Evolutionary conservation across 2,888 invertebrate species (phyloP).

Genomic region (Pasiphila rectangulata): DNA sequence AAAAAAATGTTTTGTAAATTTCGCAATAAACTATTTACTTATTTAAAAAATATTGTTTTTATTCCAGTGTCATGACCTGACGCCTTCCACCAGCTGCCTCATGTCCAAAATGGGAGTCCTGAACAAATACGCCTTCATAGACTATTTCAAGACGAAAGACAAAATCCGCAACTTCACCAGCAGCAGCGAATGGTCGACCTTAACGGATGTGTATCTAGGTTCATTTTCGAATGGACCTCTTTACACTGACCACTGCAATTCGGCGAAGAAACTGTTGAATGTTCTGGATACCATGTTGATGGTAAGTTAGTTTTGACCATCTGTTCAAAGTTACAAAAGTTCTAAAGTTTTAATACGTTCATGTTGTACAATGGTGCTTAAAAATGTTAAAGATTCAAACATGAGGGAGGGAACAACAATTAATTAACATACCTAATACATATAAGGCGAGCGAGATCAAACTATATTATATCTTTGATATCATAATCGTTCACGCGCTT

Average conservation of each 20-base stretch:
- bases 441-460: too few species aligned
- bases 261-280: constrained; percentile 62
- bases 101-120: constrained; percentile 60
- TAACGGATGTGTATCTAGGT: constrained; percentile 44
- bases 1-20: too few species aligned
- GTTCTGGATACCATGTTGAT: constrained; percentile 63
- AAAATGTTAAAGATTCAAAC: too few species aligned
- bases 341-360: too few species aligned
- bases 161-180: constrained; percentile 46
- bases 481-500: too few species aligned
- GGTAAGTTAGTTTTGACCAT: too few species aligned
- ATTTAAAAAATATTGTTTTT: background rate
- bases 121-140: constrained; percentile 65
- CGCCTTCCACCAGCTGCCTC: constrained; percentile 54
- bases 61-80: constrained; percentile 57
- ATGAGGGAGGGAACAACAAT: too few species aligned
- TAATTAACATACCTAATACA: too few species aligned
- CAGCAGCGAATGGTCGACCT: constrained; percentile 41
- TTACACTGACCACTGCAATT: constrained; percentile 58
- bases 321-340: too few species aligned
- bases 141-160: constrained; percentile 67
- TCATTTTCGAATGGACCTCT: constrained; percentile 48
- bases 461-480: too few species aligned
- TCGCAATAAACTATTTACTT: too few species aligned
- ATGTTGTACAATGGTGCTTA: too few species aligned